Percentiles rank a stretch among this genome's conserved stretches.
Conservation (phyloP, 2,888 invertebrate species). For the Horisme vitalbata region DNA sequence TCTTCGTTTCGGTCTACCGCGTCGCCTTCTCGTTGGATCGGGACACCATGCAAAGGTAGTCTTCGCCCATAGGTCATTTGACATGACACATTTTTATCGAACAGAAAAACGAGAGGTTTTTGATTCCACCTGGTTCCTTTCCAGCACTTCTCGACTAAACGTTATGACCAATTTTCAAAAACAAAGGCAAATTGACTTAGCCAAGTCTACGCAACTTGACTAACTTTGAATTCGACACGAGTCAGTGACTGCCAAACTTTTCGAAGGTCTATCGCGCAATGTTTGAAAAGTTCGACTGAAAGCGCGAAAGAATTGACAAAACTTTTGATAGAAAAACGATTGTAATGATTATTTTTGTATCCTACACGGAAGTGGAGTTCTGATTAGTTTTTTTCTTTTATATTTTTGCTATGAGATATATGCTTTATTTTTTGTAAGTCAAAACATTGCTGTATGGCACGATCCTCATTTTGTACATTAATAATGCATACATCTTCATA, state of each 20-base stretch:
- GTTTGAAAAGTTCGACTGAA: constrained; percentile 15
- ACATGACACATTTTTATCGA: too few relatives aligned
- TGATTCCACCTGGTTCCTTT: background rate
- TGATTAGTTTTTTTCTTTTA: too few relatives aligned
- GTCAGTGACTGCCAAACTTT: constrained; percentile 22
- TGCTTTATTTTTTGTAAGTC: too few relatives aligned
- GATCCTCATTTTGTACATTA: too few relatives aligned
- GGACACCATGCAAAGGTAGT: too few relatives aligned
- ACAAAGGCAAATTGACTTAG: constrained; percentile 16
- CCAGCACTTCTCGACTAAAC: constrained; percentile 8
- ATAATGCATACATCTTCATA: too few relatives aligned
- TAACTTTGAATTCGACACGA: constrained; percentile 23
- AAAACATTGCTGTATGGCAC: too few relatives aligned
- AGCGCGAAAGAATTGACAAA: constrained; percentile 17
- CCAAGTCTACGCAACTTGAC: constrained; percentile 9
- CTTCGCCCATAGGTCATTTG: too few relatives aligned
- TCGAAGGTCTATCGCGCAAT: constrained; percentile 16
- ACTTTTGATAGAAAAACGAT: constrained; percentile 25
- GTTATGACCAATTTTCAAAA: constrained; percentile 14
- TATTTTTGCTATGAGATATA: too few relatives aligned
- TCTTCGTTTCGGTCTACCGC: too few relatives aligned
- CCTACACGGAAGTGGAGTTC: background rate
- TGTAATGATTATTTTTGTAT: constrained; percentile 15
- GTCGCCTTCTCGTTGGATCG: too few relatives aligned
- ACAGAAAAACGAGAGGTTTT: too few relatives aligned